A percentile compares a stretch with the other conserved stretches of the same genome.
These are phyloP conservation scores for Sminthurides aquaticus DNA, from an alignment of 2,888 invertebrate genomes.

Conservation along the genomic window DNA sequence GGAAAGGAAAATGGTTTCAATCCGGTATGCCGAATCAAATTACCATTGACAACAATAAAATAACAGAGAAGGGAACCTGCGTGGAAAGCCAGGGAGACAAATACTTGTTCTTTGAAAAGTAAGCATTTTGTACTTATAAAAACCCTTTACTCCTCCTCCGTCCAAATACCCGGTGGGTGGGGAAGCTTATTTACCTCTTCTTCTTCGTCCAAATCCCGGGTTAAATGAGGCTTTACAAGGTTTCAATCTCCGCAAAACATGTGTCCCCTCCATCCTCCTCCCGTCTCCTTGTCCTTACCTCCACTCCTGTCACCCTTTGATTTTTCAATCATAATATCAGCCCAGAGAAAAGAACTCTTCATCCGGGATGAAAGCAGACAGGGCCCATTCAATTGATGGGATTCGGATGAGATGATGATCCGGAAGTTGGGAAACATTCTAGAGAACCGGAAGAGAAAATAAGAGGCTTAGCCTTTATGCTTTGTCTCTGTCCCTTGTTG, in stretches of 20 bases:
- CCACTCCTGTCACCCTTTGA: too few species aligned
- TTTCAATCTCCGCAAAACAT: too few species aligned
- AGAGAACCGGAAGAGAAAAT: neutral
- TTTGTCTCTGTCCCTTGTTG: neutral
- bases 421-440: neutral
- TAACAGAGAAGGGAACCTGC: constrained; percentile 37
- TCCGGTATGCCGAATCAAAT: constrained; percentile 30
- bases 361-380: too few species aligned
- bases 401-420: neutral
- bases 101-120: constrained; percentile 35
- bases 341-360: too few species aligned
- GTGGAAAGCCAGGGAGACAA: constrained; percentile 37
- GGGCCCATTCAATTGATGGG: too few species aligned
- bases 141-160: too few species aligned
- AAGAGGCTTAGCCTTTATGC: neutral
- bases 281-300: too few species aligned
- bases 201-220: neutral
- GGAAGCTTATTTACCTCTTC: neutral
- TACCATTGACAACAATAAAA: constrained; percentile 33
- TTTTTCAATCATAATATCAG: too few species aligned
- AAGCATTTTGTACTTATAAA: constrained; percentile 16
- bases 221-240: too few species aligned
- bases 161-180: neutral
- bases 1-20: constrained; percentile 42
- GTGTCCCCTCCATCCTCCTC: too few species aligned